These are phyloP conservation scores for Setophaga kirtlandii DNA, from an alignment of 2,113 vertebrate species.

Conservation along the genomic window DNA sequence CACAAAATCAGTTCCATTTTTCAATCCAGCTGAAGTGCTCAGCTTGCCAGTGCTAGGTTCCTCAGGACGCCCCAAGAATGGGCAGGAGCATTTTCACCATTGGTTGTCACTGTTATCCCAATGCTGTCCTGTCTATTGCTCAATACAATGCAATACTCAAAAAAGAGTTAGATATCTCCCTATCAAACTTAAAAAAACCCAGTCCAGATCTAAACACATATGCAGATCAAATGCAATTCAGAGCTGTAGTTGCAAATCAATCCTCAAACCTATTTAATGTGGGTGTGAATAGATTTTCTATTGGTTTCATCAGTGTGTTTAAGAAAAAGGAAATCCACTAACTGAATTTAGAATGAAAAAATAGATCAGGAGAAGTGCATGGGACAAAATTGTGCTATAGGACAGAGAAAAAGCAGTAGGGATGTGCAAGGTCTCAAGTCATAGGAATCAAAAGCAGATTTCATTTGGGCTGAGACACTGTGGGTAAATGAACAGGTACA, in stretches of 20 bases:
- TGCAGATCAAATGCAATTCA: neutral
- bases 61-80: neutral
- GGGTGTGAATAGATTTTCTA: neutral
- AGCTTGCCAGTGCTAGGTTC: neutral
- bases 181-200: neutral
- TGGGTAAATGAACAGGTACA: neutral
- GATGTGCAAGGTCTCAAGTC: neutral
- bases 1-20: neutral
- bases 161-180: neutral
- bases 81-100: neutral
- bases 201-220: neutral
- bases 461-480: neutral
- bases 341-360: neutral
- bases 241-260: neutral
- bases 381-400: neutral
- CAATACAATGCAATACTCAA: neutral
- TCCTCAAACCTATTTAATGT: neutral
- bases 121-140: fast-evolving
- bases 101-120: neutral
- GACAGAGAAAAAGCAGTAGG: neutral
- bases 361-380: neutral
- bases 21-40: neutral
- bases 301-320: neutral
- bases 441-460: neutral
- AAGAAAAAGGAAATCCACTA: neutral